A percentile compares a stretch with the other conserved stretches of the same genome.
phyloP scores from a whole-genome alignment of 2,797 vertebrate genomes.

The Sciaenops ocellatus region DNA sequence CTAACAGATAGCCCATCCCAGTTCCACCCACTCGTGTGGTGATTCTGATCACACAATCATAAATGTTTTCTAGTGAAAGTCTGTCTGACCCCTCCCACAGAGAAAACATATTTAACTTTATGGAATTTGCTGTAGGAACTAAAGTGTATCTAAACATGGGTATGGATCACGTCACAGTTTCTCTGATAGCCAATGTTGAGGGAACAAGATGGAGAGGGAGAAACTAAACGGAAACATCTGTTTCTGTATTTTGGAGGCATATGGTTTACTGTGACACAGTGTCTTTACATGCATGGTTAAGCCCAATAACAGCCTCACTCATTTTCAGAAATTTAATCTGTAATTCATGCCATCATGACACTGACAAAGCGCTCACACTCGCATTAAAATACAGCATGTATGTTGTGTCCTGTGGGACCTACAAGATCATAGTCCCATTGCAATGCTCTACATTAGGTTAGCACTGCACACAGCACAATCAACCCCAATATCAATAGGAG shows the following conservation, averaged over 20 bases:
- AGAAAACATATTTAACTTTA: slow-evolving; percentile 5
- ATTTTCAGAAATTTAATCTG: slow-evolving; percentile 12
- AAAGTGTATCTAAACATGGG: neutral
- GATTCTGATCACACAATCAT: slow-evolving; percentile 2
- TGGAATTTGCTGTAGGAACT: neutral
- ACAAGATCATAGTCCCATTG: neutral
- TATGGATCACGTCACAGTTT: slow-evolving; percentile 17
- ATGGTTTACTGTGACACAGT: slow-evolving; percentile 1
- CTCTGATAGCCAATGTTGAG: neutral
- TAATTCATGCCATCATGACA: neutral
- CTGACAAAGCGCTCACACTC: neutral
- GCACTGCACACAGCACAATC: neutral
- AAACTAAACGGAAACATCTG: slow-evolving; percentile 16
- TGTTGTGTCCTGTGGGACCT: neutral
- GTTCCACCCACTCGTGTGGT: neutral
- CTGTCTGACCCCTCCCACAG: neutral
- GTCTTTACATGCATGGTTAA: neutral
- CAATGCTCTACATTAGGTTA: neutral
- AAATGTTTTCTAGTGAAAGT: slow-evolving; percentile 5
- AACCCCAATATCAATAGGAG: neutral
- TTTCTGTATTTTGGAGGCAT: neutral
- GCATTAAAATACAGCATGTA: neutral
- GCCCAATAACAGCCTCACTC: neutral
- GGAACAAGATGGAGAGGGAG: neutral
- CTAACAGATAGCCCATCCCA: slow-evolving; percentile 14